Evolutionary conservation across 2,113 vertebrate species (phyloP).

Genomic region (Anolis carolinensis): DNA sequence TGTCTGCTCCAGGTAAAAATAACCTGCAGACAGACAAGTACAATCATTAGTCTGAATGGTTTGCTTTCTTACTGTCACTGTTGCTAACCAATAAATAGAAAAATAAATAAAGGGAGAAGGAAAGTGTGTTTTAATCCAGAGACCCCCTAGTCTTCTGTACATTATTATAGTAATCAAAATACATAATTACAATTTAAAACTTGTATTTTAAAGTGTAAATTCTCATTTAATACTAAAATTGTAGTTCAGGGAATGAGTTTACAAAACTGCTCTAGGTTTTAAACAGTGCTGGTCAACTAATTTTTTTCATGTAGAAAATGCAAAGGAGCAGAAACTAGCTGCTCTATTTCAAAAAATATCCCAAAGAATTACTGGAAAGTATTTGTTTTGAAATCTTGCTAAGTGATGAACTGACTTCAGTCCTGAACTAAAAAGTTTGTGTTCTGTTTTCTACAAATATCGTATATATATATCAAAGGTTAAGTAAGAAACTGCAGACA

Average conservation of each 20-base stretch:
- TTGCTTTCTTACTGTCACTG: conserved; percentile 48
- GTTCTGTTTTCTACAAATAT: conserved; percentile 58
- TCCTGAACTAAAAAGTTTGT: conserved; percentile 64
- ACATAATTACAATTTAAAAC: conserved; percentile 72
- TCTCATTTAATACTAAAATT: conserved; percentile 66
- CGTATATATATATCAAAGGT: neutral
- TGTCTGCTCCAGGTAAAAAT: neutral
- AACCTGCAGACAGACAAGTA: neutral
- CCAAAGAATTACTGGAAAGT: conserved; percentile 65
- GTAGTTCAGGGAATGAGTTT: conserved; percentile 63
- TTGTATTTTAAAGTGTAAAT: conserved; percentile 69
- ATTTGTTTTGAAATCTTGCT: conserved; percentile 68
- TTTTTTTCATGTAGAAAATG: conserved; percentile 58
- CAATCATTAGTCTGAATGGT: conserved; percentile 27
- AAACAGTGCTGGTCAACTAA: neutral
- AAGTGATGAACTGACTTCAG: conserved; percentile 66
- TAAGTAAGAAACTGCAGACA: conserved; percentile 64
- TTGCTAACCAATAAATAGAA: conserved; percentile 75
- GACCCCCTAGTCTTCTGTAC: conserved; percentile 63
- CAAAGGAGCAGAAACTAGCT: conserved; percentile 58
- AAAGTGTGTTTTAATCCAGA: conserved; percentile 58
- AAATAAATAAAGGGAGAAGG: conserved; percentile 72
- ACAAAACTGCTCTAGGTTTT: conserved; percentile 53
- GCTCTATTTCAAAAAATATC: conserved; percentile 54
- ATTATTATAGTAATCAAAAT: conserved; percentile 59